A percentile compares a stretch with the other conserved stretches of the same genome.
Evolutionary conservation across 2,113 vertebrate species (phyloP).

Genomic region (Microcebus tavaratra): DNA sequence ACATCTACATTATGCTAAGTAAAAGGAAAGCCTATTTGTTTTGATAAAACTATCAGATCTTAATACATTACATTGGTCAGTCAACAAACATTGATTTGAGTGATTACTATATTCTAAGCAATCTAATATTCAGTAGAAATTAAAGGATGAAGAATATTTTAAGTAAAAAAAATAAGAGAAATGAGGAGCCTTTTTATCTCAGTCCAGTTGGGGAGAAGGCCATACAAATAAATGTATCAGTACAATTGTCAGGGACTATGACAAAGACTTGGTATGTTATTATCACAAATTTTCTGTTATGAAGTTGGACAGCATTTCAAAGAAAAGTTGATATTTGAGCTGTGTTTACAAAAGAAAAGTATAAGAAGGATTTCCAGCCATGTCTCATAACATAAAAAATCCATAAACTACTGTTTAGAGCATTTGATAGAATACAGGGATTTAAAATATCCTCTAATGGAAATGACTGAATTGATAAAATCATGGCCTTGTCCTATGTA

Average conservation of each 20-base stretch:
- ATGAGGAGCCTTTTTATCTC: not conserved
- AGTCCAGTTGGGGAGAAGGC: not conserved
- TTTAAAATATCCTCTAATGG: not conserved
- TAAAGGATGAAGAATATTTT: not conserved
- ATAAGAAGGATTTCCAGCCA: not conserved
- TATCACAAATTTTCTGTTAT: not conserved
- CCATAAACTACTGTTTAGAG: not conserved
- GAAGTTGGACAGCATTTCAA: not conserved
- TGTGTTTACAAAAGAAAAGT: not conserved
- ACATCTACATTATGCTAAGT: not conserved
- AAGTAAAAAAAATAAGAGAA: not conserved
- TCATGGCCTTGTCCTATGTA: not conserved
- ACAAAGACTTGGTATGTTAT: not conserved
- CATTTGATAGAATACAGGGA: not conserved
- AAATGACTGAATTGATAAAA: not conserved
- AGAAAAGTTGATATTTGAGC: not conserved
- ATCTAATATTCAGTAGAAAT: not conserved
- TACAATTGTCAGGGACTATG: not conserved
- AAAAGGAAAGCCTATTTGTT: not conserved
- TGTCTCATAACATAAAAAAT: constrained; percentile 5
- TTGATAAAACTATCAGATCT: not conserved
- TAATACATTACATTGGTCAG: not conserved
- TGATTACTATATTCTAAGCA: not conserved
- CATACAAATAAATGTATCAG: not conserved
- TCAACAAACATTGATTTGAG: not conserved